These are phyloP conservation scores for Eurystomus gularis DNA, from an alignment of 2,113 vertebrate genomes.

Conservation along the genomic window DNA sequence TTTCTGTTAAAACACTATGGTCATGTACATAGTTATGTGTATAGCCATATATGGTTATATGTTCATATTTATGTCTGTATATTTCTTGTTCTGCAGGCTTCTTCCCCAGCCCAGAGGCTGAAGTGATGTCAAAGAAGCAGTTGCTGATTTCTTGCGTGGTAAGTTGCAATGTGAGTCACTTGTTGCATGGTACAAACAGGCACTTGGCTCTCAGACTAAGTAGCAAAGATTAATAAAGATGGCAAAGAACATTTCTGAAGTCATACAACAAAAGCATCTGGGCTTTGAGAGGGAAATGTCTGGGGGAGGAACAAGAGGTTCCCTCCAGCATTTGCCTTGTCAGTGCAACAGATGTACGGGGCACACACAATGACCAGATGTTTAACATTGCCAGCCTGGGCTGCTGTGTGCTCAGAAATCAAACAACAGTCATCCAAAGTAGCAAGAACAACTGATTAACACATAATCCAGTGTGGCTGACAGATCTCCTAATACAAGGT, in stretches of 20 bases:
- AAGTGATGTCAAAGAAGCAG: background rate
- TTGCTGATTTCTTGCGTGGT: background rate
- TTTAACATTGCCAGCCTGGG: background rate
- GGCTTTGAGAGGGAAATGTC: background rate
- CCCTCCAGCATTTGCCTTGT: background rate
- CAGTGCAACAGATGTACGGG: fast-evolving
- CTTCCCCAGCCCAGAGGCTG: background rate
- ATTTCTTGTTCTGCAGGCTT: background rate
- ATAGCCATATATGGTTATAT: background rate
- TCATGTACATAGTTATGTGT: background rate
- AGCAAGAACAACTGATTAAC: background rate
- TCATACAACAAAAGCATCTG: background rate
- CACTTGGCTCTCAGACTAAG: background rate
- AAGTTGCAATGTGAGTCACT: background rate
- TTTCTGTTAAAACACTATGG: background rate
- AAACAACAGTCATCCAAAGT: background rate
- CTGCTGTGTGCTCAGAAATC: background rate
- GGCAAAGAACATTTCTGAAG: background rate
- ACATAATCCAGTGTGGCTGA: background rate
- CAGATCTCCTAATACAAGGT: background rate
- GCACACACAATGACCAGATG: background rate
- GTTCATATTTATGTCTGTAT: background rate
- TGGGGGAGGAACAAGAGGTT: background rate
- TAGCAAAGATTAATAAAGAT: background rate
- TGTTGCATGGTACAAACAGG: background rate